Percentiles rank a stretch among this genome's conserved stretches.
Conservation (phyloP, 64 coral and sea anemone species). For the Porites lutea region DNA sequence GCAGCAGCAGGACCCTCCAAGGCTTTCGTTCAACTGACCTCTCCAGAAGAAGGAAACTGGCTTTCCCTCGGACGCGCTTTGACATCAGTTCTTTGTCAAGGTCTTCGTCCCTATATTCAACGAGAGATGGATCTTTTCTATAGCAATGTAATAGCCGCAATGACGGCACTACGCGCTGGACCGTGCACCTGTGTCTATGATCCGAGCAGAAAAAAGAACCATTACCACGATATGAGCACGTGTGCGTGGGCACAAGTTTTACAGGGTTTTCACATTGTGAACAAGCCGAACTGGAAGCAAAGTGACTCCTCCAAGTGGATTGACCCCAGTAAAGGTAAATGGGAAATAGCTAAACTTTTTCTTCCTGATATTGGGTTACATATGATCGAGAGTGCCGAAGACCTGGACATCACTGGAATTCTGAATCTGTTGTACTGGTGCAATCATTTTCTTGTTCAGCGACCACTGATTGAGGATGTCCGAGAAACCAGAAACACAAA, state of each 20-base stretch:
- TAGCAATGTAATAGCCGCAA: neutral
- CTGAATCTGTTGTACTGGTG: slow-evolving; percentile 12
- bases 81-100: neutral
- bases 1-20: too few relatives aligned
- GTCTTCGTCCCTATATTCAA: too few relatives aligned
- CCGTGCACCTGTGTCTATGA: too few relatives aligned
- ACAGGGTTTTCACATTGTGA: neutral
- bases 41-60: too few relatives aligned
- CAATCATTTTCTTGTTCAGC: too few relatives aligned
- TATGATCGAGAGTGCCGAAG: neutral
- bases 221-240: slow-evolving; percentile 2
- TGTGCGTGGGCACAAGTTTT: neutral
- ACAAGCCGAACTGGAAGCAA: neutral
- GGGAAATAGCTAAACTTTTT: slow-evolving; percentile 73
- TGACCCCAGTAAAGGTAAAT: neutral
- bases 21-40: too few relatives aligned
- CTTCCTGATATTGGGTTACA: slow-evolving; percentile 23
- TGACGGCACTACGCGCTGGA: too few relatives aligned
- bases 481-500: too few relatives aligned
- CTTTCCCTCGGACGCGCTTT: too few relatives aligned
- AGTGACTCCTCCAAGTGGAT: neutral
- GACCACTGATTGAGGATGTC: too few relatives aligned
- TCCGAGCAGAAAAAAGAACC: neutral
- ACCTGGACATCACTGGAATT: slow-evolving; percentile 33
- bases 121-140: too few relatives aligned